A percentile compares a stretch with the other conserved stretches of the same genome.
These are phyloP conservation scores for Subanguina moxae DNA, from an alignment of 1,140 invertebrate genomes.

Conservation along the genomic window DNA sequence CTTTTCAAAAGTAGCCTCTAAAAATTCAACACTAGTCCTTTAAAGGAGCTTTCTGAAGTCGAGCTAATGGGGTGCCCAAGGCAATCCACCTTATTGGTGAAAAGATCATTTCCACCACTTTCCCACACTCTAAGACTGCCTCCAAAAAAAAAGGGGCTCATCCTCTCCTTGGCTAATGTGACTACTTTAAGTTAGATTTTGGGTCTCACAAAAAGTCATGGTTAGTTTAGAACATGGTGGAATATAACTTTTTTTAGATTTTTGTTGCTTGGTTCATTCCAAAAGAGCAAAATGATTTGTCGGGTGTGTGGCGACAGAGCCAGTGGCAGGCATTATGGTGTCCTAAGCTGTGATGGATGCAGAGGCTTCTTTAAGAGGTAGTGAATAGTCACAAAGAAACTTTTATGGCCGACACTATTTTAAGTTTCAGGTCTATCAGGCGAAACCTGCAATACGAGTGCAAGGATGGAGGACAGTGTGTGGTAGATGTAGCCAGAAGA, in stretches of 20 bases:
- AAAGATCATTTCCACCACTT: conserved; percentile 7
- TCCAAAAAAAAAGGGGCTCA: not conserved
- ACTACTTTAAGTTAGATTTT: not conserved
- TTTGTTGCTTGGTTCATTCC: not conserved
- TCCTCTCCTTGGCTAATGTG: not conserved
- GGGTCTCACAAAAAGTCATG: too few relatives aligned
- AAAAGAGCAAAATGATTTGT: conserved; percentile 61
- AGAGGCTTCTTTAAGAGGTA: conserved; percentile 49
- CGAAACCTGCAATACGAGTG: conserved; percentile 66
- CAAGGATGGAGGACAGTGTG: conserved; percentile 80
- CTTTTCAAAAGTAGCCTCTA: too few relatives aligned
- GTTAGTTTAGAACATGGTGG: not conserved
- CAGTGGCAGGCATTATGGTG: conserved; percentile 66
- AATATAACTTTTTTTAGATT: conserved; percentile 2
- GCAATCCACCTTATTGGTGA: not conserved
- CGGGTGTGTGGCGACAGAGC: conserved; percentile 84
- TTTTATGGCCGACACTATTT: not conserved
- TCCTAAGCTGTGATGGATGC: conserved; percentile 49
- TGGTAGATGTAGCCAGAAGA: conserved; percentile 82
- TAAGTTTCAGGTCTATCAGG: conserved; percentile 28
- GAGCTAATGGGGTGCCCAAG: too few relatives aligned
- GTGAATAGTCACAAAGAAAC: not conserved
- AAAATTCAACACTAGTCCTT: too few relatives aligned
- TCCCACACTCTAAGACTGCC: not conserved
- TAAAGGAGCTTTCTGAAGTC: too few relatives aligned